Percentiles rank a stretch among this genome's conserved stretches.
phyloP scores from a whole-genome alignment of 2,797 vertebrate species.

The Gymnothorax javanicus region DNA sequence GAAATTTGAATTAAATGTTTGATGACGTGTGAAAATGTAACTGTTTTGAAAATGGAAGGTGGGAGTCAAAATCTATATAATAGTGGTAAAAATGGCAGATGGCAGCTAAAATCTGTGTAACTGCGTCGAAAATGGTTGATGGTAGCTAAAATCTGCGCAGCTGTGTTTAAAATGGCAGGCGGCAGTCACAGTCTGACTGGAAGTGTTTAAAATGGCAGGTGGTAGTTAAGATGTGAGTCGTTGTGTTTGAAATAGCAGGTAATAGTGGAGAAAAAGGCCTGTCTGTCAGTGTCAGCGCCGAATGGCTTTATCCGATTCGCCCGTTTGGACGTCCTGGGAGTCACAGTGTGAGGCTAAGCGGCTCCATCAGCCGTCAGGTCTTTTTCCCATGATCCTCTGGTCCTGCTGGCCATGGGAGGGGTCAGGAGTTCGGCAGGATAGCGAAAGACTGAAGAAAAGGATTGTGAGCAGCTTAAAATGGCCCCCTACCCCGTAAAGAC shows the following conservation, averaged over 20 bases:
- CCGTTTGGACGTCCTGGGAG: conserved; percentile 60
- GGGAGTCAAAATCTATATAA: too few species aligned
- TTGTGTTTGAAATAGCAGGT: neutral
- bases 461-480: conserved; percentile 71
- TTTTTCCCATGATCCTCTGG: conserved; percentile 53
- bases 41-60: too few species aligned
- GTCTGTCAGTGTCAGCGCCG: conserved; percentile 65
- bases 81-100: too few species aligned
- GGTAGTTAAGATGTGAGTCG: too few species aligned
- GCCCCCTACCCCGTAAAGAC: conserved; percentile 78
- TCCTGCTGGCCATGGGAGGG: conserved; percentile 56
- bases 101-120: too few species aligned
- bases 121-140: too few species aligned
- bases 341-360: conserved; percentile 70
- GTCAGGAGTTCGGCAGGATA: conserved; percentile 63
- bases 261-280: neutral
- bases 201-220: too few species aligned
- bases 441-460: conserved; percentile 63
- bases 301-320: conserved; percentile 69
- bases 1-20: too few species aligned
- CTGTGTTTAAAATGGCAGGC: too few species aligned
- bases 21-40: too few species aligned
- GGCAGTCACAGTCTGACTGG: too few species aligned
- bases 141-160: too few species aligned
- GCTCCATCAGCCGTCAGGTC: conserved; percentile 75